These are phyloP conservation scores for Chaetogeoica ovagalla DNA, from an alignment of 2,888 invertebrate species.

Conservation along the genomic window DNA sequence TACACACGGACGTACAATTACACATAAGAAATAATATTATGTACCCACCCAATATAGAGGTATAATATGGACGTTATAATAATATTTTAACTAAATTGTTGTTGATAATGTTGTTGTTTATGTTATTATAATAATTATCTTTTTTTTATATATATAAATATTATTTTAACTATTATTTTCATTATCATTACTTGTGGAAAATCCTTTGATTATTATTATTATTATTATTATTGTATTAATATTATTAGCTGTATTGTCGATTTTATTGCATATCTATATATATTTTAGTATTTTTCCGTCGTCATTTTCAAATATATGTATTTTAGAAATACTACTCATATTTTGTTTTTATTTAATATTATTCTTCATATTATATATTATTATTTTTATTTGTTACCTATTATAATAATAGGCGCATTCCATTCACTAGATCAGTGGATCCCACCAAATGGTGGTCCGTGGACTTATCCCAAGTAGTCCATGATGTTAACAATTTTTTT, in stretches of 20 bases:
- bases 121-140: constrained; percentile 13
- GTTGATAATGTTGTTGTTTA: constrained; percentile 20
- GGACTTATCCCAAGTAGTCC: no score
- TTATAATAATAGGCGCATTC: no score
- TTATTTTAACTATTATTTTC: background rate
- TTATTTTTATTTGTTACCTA: no score
- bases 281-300: constrained; percentile 46
- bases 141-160: constrained; percentile 11
- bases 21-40: background rate
- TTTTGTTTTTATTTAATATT: no score
- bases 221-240: no score
- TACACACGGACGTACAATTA: background rate
- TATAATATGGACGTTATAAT: constrained; percentile 15
- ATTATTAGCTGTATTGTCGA: constrained; percentile 42
- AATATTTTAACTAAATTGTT: constrained; percentile 18
- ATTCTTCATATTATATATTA: no score
- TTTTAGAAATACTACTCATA: constrained; percentile 37
- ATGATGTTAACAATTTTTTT: no score
- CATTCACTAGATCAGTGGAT: no score
- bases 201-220: constrained; percentile 24
- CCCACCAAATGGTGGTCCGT: no score
- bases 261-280: constrained; percentile 43
- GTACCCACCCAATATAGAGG: constrained; percentile 15
- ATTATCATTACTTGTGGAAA: constrained; percentile 6
- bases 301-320: constrained; percentile 48